Percentiles rank a stretch among this genome's conserved stretches.
phyloP scores from a whole-genome alignment of 2,113 vertebrate genomes.

The Uria aalge region DNA sequence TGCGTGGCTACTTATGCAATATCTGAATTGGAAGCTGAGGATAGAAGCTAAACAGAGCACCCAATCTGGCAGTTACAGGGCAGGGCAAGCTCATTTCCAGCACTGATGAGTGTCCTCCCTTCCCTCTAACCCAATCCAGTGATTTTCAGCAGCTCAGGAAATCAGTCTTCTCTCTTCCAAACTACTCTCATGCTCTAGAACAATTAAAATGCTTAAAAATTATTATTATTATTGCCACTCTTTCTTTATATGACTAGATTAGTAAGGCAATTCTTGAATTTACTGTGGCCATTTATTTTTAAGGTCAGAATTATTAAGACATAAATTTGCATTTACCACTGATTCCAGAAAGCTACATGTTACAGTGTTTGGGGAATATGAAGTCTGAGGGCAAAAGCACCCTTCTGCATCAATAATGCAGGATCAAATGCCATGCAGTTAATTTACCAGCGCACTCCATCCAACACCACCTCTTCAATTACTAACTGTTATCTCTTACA shows the following conservation, averaged over 20 bases:
- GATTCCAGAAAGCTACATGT: background rate
- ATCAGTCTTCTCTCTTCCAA: background rate
- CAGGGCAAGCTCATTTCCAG: background rate
- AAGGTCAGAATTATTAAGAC: background rate
- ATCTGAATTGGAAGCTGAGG: background rate
- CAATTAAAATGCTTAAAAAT: background rate
- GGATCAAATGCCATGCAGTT: background rate
- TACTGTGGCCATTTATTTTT: background rate
- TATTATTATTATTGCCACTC: background rate
- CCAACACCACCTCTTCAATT: background rate
- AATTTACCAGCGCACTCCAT: background rate
- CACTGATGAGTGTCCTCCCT: background rate
- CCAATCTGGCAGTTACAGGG: background rate
- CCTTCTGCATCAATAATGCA: background rate
- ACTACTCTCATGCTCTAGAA: background rate
- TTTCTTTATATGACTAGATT: background rate
- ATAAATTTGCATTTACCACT: background rate
- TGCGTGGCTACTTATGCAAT: background rate
- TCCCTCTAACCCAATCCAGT: background rate
- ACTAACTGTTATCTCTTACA: background rate
- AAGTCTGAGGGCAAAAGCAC: background rate
- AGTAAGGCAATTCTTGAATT: background rate
- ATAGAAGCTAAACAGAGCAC: background rate
- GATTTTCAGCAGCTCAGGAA: background rate
- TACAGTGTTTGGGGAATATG: background rate